Evolutionary conservation across 1,140 invertebrate species (phyloP).

Genomic region (Oscheius sp.): DNA sequence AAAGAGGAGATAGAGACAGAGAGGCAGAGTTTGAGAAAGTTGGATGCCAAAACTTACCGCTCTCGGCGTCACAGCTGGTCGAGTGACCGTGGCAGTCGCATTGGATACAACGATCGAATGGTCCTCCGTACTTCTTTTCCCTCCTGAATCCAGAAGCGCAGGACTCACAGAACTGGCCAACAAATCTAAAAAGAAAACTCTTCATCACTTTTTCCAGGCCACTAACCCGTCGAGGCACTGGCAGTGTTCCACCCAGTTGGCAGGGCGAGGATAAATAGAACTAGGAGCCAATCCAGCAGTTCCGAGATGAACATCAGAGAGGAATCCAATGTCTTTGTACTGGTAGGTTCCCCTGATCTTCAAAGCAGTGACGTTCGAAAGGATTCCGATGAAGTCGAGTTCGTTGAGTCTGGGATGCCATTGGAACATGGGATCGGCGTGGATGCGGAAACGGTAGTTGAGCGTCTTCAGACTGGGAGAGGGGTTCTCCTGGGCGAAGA

Average conservation of each 20-base stretch:
- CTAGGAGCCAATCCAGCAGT: constrained; percentile 41
- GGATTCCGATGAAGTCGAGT: constrained; percentile 81
- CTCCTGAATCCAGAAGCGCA: constrained; percentile 88
- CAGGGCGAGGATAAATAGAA: constrained; percentile 75
- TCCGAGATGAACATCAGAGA: constrained; percentile 44
- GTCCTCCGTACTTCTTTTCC: constrained; percentile 81
- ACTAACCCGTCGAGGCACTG: constrained; percentile 83
- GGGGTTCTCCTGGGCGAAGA: constrained; percentile 84
- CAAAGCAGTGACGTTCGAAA: constrained; percentile 87
- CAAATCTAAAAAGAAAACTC: not conserved
- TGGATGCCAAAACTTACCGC: constrained; percentile 55
- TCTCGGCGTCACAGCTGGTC: constrained; percentile 88
- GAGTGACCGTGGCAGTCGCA: constrained; percentile 94
- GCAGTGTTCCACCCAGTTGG: constrained; percentile 89
- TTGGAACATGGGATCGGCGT: constrained; percentile 83
- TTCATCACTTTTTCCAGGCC: not conserved
- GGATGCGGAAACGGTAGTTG: constrained; percentile 76
- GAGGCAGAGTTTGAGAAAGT: not conserved
- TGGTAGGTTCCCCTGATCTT: constrained; percentile 88
- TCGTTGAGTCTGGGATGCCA: constrained; percentile 84
- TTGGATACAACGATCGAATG: constrained; percentile 85
- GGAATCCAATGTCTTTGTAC: constrained; percentile 50
- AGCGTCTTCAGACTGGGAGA: constrained; percentile 70
- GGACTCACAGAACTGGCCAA: constrained; percentile 89
- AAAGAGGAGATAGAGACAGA: no score